A percentile compares a stretch with the other conserved stretches of the same genome.
Conservation (phyloP, 1,140 invertebrate species). For the Euura saliciscinereae region DNA sequence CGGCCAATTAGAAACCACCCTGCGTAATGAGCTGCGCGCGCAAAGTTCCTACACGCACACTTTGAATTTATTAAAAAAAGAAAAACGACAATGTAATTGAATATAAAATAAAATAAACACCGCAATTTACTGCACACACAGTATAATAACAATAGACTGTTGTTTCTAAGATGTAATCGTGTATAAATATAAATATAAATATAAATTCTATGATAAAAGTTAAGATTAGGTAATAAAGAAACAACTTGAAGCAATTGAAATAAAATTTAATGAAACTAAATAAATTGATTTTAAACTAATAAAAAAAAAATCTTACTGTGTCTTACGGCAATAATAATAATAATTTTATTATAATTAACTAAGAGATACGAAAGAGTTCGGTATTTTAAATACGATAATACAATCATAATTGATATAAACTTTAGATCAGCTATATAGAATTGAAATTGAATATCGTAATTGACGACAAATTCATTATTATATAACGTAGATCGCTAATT, state of each 20-base stretch:
- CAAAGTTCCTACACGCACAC: slow-evolving; percentile 56
- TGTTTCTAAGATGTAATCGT: too few relatives aligned
- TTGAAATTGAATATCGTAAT: too few relatives aligned
- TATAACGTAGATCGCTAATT: too few relatives aligned
- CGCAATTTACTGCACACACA: background rate
- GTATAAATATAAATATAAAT: background rate
- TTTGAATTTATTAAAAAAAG: slow-evolving; percentile 9
- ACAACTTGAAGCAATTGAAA: slow-evolving; percentile 12
- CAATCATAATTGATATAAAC: background rate
- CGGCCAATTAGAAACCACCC: slow-evolving; percentile 56
- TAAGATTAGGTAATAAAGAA: background rate
- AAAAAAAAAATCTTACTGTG: slow-evolving; percentile 32
- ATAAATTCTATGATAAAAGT: slow-evolving; percentile 13
- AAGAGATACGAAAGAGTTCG: background rate
- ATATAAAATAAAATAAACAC: slow-evolving; percentile 16
- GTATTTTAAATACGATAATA: background rate
- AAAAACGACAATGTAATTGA: background rate
- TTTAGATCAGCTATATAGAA: background rate
- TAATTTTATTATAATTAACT: background rate
- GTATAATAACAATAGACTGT: too few relatives aligned
- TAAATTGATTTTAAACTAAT: slow-evolving; percentile 12
- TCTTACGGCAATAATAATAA: slow-evolving; percentile 29
- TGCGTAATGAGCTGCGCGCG: slow-evolving; percentile 59
- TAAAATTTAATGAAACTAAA: slow-evolving; percentile 12
- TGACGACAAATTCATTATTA: too few relatives aligned